Evolutionary conservation across 1,140 invertebrate species (phyloP).

Genomic region (Drosophila virilis): DNA sequence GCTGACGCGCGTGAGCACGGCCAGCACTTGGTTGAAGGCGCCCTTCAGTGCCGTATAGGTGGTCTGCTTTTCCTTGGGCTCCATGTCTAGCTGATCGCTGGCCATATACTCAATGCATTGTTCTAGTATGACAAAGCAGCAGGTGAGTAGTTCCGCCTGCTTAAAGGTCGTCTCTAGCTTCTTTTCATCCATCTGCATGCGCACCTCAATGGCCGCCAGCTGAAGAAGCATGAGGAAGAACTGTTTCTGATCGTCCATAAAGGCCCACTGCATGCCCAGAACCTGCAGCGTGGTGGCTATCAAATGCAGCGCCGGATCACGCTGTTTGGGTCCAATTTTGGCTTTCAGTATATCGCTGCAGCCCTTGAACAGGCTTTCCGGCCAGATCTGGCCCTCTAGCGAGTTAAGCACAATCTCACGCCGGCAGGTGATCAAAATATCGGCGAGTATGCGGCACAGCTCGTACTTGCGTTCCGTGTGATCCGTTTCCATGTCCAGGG

Average conservation of each 20-base stretch:
- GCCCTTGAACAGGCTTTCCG: constrained; percentile 90
- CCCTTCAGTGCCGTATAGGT: constrained; percentile 95
- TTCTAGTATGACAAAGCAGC: constrained; percentile 94
- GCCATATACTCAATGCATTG: constrained; percentile 92
- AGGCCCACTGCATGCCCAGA: constrained; percentile 93
- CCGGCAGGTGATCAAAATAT: constrained; percentile 90
- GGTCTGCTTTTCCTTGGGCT: constrained; percentile 95
- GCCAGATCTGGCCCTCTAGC: constrained; percentile 90
- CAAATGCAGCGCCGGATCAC: constrained; percentile 93
- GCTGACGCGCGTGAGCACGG: constrained; percentile 89
- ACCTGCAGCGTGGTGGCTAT: constrained; percentile 91
- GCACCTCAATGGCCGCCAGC: constrained; percentile 94
- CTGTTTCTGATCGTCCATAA: constrained; percentile 91
- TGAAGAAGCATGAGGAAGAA: constrained; percentile 94
- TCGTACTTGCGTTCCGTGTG: constrained; percentile 95
- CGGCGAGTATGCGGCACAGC: constrained; percentile 90
- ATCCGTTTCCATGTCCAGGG: constrained; percentile 94
- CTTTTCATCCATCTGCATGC: constrained; percentile 95
- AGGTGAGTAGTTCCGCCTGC: constrained; percentile 90
- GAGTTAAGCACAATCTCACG: constrained; percentile 87
- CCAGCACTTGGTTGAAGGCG: constrained; percentile 93
- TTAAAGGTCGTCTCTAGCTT: constrained; percentile 91
- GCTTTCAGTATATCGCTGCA: constrained; percentile 92
- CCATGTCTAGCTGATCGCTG: constrained; percentile 91
- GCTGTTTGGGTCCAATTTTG: constrained; percentile 93